phyloP scores from a whole-genome alignment of 2,113 vertebrate genomes.

The Heterocephalus glaber region DNA sequence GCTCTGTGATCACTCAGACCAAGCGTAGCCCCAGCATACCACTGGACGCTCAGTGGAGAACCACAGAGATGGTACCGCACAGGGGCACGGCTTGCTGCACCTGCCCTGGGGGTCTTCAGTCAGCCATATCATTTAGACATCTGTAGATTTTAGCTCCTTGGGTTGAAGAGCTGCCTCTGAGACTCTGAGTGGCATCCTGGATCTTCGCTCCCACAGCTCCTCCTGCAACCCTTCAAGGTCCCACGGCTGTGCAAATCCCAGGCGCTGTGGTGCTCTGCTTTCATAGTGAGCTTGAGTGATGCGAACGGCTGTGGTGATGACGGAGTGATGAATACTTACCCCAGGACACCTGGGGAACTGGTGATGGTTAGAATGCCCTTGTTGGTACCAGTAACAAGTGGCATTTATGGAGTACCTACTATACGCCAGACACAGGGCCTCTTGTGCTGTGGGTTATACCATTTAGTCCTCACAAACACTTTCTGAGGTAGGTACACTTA shows the following conservation, averaged over 20 bases:
- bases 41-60: rapidly evolving
- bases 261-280: not conserved
- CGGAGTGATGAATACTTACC: not conserved
- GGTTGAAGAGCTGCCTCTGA: not conserved
- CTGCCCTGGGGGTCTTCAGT: rapidly evolving
- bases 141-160: not conserved
- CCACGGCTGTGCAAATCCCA: no score
- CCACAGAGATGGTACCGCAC: rapidly evolving
- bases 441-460: no score
- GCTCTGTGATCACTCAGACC: not conserved
- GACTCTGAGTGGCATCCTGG: not conserved
- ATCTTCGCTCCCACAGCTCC: not conserved
- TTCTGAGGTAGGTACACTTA: not conserved
- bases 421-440: not conserved
- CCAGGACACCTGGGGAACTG: not conserved
- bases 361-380: not conserved
- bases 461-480: not conserved
- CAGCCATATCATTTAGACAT: not conserved
- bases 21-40: not conserved
- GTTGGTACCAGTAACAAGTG: not conserved
- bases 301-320: not conserved
- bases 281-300: not conserved
- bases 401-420: not conserved
- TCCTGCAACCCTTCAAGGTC: not conserved
- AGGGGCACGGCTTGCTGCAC: no score